These are phyloP conservation scores for Achatina immaculata DNA, from an alignment of 1,140 invertebrate genomes.

Conservation along the genomic window DNA sequence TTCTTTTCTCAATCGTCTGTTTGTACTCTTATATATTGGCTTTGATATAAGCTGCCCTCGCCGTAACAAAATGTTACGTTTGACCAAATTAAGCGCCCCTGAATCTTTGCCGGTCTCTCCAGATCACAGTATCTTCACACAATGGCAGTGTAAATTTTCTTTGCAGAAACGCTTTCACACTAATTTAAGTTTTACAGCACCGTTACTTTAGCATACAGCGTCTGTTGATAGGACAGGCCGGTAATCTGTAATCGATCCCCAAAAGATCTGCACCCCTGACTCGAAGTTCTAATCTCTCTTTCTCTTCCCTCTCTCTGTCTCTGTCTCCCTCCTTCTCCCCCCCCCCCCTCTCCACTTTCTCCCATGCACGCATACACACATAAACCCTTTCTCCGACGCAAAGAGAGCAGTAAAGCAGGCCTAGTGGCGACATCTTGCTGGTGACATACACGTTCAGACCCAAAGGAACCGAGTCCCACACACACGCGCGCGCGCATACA, in stretches of 20 bases:
- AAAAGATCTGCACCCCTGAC: not conserved
- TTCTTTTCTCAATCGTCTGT: no score
- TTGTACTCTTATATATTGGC: no score
- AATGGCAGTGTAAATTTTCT: no score
- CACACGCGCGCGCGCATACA: no score
- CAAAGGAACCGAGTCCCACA: no score
- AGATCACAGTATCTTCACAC: no score
- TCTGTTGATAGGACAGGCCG: conserved; percentile 20
- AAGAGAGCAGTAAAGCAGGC: not conserved
- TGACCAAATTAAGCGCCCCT: no score
- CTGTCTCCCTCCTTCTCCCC: conserved; percentile 11
- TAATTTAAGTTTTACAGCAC: not conserved
- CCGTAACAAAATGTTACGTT: no score
- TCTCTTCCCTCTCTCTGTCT: not conserved
- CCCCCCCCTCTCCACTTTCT: not conserved
- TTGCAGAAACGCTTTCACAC: no score
- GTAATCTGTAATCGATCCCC: conserved; percentile 26
- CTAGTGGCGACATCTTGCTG: not conserved
- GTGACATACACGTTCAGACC: not conserved
- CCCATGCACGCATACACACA: not conserved
- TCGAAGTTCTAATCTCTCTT: no score
- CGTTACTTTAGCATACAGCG: conserved; percentile 15
- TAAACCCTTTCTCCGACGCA: not conserved
- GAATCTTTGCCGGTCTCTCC: no score
- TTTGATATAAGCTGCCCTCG: no score